These are phyloP conservation scores for Pandemis cinnamomeana DNA, from an alignment of 2,888 invertebrate species.

Conservation along the genomic window DNA sequence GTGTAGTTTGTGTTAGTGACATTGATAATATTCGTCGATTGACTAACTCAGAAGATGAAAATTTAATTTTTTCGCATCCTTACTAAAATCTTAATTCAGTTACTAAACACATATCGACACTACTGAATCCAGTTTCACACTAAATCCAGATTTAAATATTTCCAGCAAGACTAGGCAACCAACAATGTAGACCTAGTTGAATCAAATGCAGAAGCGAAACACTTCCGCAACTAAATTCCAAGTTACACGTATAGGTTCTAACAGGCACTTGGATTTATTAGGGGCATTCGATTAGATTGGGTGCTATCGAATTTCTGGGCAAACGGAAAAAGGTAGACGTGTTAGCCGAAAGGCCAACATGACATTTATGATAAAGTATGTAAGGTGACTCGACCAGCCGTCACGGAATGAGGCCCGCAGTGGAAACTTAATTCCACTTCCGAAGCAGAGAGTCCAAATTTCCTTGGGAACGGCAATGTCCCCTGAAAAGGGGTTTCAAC, in stretches of 20 bases:
- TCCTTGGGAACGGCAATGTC: conserved; percentile 6
- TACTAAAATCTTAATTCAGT: too few relatives aligned
- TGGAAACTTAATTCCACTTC: not conserved
- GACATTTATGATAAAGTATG: conserved; percentile 41
- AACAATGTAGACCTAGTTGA: not conserved
- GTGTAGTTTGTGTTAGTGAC: too few relatives aligned
- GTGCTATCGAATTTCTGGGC: conserved; percentile 33
- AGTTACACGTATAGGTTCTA: conserved; percentile 21
- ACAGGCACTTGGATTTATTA: conserved; percentile 39
- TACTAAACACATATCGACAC: too few relatives aligned
- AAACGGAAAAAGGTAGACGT: conserved; percentile 38
- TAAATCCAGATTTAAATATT: too few relatives aligned
- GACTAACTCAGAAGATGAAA: too few relatives aligned
- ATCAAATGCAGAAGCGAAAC: not conserved
- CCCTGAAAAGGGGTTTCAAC: conserved; percentile 35
- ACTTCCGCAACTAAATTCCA: not conserved
- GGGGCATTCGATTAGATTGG: conserved; percentile 34
- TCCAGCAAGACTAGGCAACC: not conserved
- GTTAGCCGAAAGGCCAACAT: conserved; percentile 23
- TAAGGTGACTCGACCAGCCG: conserved; percentile 38
- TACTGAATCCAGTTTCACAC: too few relatives aligned
- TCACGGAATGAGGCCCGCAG: not conserved
- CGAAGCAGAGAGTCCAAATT: not conserved
- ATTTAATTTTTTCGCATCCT: too few relatives aligned
- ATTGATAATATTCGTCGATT: too few relatives aligned